A percentile compares a stretch with the other conserved stretches of the same genome.
phyloP scores from a whole-genome alignment of 2,888 invertebrate species.

The Pammene fasciana region DNA sequence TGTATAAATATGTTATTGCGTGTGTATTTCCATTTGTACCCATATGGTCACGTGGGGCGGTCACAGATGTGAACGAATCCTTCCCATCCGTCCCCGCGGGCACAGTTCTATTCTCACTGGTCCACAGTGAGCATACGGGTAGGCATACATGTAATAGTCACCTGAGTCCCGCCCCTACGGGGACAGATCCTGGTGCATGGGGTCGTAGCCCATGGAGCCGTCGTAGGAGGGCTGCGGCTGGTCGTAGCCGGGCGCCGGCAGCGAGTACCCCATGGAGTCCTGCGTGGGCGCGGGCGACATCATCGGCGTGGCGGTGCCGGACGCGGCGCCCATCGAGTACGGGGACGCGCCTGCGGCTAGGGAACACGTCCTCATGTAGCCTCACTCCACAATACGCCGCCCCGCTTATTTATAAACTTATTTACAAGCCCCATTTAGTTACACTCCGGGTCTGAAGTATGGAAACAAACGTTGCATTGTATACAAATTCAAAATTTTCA shows the following conservation, averaged over 20 bases:
- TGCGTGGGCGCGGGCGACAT: slow-evolving; percentile 97
- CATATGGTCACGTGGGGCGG: too few relatives aligned
- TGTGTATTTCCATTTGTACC: too few relatives aligned
- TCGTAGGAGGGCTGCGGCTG: slow-evolving; percentile 94
- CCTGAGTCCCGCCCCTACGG: slow-evolving; percentile 67
- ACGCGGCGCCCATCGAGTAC: slow-evolving; percentile 94
- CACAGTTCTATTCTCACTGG: too few relatives aligned
- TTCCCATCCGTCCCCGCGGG: too few relatives aligned
- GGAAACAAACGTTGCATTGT: too few relatives aligned
- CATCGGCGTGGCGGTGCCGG: slow-evolving; percentile 96
- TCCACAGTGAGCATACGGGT: background rate
- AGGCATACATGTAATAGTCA: background rate
- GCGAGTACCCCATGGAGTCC: slow-evolving; percentile 96
- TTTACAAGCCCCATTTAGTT: too few relatives aligned
- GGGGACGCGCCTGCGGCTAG: slow-evolving; percentile 90
- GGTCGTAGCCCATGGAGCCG: slow-evolving; percentile 95
- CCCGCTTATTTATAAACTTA: too few relatives aligned
- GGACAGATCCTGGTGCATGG: slow-evolving; percentile 94
- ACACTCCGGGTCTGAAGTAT: too few relatives aligned
- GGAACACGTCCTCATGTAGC: slow-evolving; percentile 38
- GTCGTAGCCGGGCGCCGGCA: slow-evolving; percentile 96
- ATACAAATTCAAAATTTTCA: too few relatives aligned
- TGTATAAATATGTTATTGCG: too few relatives aligned
- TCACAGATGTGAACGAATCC: too few relatives aligned
- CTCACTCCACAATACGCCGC: slow-evolving; percentile 19